phyloP scores from a whole-genome alignment of 2,113 vertebrate species.

The Vanacampus margaritifer region DNA sequence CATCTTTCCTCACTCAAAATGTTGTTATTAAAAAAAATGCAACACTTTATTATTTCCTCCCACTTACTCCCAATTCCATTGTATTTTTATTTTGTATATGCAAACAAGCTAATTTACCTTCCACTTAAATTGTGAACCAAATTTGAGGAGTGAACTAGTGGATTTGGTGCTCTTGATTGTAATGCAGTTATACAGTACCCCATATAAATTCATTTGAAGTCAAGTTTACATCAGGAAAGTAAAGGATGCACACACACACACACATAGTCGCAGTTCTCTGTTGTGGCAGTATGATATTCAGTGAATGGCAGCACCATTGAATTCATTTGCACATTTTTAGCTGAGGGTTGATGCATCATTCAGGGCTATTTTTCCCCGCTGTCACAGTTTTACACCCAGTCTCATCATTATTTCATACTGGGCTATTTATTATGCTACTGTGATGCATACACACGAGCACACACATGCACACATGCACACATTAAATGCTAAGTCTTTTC shows the following conservation, averaged over 20 bases:
- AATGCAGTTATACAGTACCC: background rate
- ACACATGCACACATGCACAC: constrained; percentile 10
- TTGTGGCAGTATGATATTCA: constrained; percentile 50
- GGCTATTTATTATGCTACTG: constrained; percentile 61
- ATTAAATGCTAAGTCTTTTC: constrained; percentile 4
- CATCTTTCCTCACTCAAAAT: background rate
- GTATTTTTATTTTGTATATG: background rate
- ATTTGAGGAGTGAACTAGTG: background rate
- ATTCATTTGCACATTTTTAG: constrained; percentile 67
- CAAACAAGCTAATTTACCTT: background rate
- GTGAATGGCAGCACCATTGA: constrained; percentile 56
- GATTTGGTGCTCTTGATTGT: background rate
- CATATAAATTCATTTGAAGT: background rate
- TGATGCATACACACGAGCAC: constrained; percentile 20
- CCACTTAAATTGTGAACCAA: background rate
- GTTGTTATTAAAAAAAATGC: too few species aligned
- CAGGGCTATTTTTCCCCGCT: constrained; percentile 57
- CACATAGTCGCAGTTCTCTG: too few species aligned
- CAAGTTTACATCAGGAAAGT: background rate
- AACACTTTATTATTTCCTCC: too few species aligned
- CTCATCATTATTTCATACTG: constrained; percentile 66
- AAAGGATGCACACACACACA: background rate
- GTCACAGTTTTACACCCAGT: constrained; percentile 60
- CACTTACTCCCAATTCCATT: too few species aligned
- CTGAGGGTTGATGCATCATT: constrained; percentile 63